These are phyloP conservation scores for Calosoma granatense DNA, from an alignment of 1,140 invertebrate species.

Conservation along the genomic window DNA sequence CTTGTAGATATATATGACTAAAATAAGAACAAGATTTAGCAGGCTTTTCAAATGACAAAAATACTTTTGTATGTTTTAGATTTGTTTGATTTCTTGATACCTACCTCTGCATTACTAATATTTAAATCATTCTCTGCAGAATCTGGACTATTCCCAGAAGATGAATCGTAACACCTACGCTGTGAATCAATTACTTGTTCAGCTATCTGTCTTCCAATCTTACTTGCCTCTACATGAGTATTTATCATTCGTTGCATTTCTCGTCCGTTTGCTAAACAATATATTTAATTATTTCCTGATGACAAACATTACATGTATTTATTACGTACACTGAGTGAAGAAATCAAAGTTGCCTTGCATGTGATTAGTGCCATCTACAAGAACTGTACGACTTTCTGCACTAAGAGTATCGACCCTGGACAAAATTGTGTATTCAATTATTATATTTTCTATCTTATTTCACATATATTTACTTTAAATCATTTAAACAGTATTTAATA, in stretches of 20 bases:
- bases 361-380: constrained; percentile 35
- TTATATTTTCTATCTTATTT: not conserved
- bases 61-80: too few relatives aligned
- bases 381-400: constrained; percentile 39
- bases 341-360: constrained; percentile 47
- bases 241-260: constrained; percentile 60
- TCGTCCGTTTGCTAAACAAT: constrained; percentile 32
- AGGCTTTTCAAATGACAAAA: too few relatives aligned
- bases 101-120: constrained; percentile 21
- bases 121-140: constrained; percentile 22
- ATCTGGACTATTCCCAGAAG: constrained; percentile 39
- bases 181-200: constrained; percentile 55
- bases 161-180: constrained; percentile 40
- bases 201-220: constrained; percentile 68
- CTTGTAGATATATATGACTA: constrained; percentile 28
- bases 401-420: constrained; percentile 40
- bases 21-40: too few relatives aligned
- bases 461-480: constrained; percentile 6
- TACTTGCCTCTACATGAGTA: constrained; percentile 65
- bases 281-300: not conserved
- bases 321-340: constrained; percentile 43
- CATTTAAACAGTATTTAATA: too few relatives aligned
- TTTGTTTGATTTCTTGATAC: too few relatives aligned
- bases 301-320: constrained; percentile 5
- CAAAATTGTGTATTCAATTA: constrained; percentile 18